phyloP scores from a whole-genome alignment of 2,888 invertebrate genomes.

The Hyppa rectilinea region DNA sequence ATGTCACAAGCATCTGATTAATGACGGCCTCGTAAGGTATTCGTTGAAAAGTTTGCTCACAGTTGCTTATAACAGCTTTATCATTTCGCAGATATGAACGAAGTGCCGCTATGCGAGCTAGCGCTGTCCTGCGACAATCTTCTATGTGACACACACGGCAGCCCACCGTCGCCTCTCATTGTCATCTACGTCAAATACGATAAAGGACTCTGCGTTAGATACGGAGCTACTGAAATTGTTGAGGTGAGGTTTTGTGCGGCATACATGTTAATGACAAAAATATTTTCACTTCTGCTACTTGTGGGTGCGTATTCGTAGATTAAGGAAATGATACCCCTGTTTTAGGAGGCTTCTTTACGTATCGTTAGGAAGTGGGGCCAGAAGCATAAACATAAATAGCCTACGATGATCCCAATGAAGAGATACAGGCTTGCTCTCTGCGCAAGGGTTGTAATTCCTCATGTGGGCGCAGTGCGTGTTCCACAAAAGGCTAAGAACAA shows the following conservation, averaged over 20 bases:
- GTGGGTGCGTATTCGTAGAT: not conserved
- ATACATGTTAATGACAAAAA: not conserved
- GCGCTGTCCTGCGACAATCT: slow-evolving; percentile 97
- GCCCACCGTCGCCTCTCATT: slow-evolving; percentile 95
- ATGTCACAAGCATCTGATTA: too few relatives aligned
- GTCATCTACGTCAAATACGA: slow-evolving; percentile 93
- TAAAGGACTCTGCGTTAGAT: slow-evolving; percentile 94
- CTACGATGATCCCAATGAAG: not conserved
- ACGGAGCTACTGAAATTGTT: slow-evolving; percentile 96
- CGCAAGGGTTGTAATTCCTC: too few relatives aligned
- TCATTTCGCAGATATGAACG: slow-evolving; percentile 92
- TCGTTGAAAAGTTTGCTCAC: not conserved
- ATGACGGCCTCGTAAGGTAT: not conserved
- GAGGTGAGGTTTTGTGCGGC: slow-evolving; percentile 90
- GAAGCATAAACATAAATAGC: not conserved
- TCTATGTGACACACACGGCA: slow-evolving; percentile 95
- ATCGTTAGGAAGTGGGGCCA: not conserved
- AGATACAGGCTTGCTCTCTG: too few relatives aligned
- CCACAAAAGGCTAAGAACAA: not conserved
- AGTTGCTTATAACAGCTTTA: not conserved
- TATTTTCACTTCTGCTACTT: not conserved
- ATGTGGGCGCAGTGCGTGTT: not conserved
- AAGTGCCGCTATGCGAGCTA: slow-evolving; percentile 96
- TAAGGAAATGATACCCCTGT: not conserved
- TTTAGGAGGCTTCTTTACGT: not conserved